Conservation (phyloP, 2,113 vertebrate genomes). For the Motacilla tschutschensis region DNA sequence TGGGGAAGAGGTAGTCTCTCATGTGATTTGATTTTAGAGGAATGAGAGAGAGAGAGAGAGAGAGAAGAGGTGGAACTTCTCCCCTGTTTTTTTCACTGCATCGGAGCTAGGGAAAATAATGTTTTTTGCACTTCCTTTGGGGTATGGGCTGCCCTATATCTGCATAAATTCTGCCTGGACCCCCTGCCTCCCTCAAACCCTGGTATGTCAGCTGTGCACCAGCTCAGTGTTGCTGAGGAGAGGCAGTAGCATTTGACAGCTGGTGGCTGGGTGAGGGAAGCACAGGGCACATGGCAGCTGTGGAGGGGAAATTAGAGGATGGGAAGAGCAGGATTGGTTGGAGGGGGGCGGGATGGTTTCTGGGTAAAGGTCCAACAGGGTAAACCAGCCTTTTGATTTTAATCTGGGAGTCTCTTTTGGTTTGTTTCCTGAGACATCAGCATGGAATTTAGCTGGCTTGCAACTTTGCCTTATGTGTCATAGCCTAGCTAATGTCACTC, state of each 20-base stretch:
- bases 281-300: rapidly evolving
- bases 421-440: background rate
- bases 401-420: background rate
- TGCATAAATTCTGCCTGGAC: background rate
- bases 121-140: background rate
- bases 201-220: background rate
- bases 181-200: background rate
- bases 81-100: rapidly evolving
- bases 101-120: background rate
- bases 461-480: background rate
- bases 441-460: background rate
- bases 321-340: background rate
- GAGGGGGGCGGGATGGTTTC: rapidly evolving
- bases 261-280: background rate
- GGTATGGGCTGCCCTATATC: background rate
- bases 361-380: background rate
- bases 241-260: background rate
- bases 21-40: background rate
- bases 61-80: background rate
- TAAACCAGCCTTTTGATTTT: background rate
- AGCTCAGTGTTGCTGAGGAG: background rate
- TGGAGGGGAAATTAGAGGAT: background rate
- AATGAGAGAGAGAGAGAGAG: background rate
- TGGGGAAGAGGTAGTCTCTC: background rate
- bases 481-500: background rate